Evolutionary conservation across 2,888 invertebrate genomes (phyloP), one percentile per base, ranked within the genome.

Genomic region (Camptogramma bilineatum): DNA sequence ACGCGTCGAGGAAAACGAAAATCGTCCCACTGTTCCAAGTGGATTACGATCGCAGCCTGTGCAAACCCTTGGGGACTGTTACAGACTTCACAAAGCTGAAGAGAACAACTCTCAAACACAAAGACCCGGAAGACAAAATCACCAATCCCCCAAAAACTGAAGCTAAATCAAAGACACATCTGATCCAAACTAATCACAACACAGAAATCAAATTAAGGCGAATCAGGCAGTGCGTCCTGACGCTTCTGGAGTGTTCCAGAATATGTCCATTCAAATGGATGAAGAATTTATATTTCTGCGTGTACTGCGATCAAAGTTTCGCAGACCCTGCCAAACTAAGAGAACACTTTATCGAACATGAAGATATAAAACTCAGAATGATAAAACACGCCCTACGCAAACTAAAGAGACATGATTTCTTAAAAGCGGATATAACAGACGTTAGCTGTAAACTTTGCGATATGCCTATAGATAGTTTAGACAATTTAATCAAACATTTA

Each of bases 251-350:
- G 72, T 80, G 70, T 48, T 80, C 91, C 7, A 87, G 78, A 66
- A 82, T 92, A 71, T 89, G 86, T 58, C 92, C 92, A 0, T 93
- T 92, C 70, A 84, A 80, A 72, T 91, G 92, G 92, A 81, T 77
- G 76, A 91, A 86, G 71, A 90, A 91, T 72, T 66, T 84, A 2
- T 93, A 86, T 62, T 68, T 86, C 13, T 93, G 93, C 65, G 85
- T 90, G 51, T 90, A 87, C 59, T 93, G 93, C 58, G 85, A 88
- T 5, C 76, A 79, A 31, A 78, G 83, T 34, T 91, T 84, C 63
- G 67, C 78, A 0, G 87, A 91, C 52, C 89, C 88, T 0, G 79
- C 76, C 0, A 68, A 75, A 13, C 65, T 93, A 13, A 80, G 88
- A 57, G 65, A 78, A 0, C 92, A 92, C 60, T 73, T 80, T 21